Evolutionary conservation across 1,140 invertebrate species (phyloP).

Genomic region (Pseudomyrmex cubaensis): DNA sequence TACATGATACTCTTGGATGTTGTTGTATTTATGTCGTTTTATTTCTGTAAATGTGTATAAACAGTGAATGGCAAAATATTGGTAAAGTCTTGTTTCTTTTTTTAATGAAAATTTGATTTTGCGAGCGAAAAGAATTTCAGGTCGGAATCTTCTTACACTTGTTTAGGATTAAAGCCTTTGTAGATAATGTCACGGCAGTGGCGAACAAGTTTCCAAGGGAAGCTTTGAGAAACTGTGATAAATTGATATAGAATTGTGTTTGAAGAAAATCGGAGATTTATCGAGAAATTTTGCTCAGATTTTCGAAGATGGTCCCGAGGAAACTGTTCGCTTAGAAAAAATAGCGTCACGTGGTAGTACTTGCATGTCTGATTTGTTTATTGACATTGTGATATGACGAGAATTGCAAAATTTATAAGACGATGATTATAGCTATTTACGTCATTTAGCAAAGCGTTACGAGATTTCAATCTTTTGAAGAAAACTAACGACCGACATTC

Average conservation of each 20-base stretch:
- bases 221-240: constrained; percentile 12
- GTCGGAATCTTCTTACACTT: constrained; percentile 29
- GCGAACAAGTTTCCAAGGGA: constrained; percentile 17
- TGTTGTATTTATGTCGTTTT: neutral
- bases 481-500: neutral
- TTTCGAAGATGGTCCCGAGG: constrained; percentile 21
- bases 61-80: neutral
- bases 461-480: neutral
- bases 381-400: constrained; percentile 3
- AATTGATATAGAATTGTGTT: constrained; percentile 9
- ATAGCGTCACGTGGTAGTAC: constrained; percentile 50
- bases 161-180: constrained; percentile 20
- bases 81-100: neutral
- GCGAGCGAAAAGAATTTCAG: neutral
- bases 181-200: constrained; percentile 34
- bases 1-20: constrained; percentile 4
- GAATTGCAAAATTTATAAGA: constrained; percentile 4
- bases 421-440: neutral
- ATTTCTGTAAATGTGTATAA: constrained; percentile 4
- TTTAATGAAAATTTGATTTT: constrained; percentile 14
- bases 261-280: neutral
- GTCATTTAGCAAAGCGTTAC: neutral
- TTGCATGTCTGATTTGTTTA: constrained; percentile 6
- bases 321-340: constrained; percentile 28
- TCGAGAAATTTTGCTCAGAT: neutral